Base-by-base conservation (phyloP, 2,113 vertebrate genomes). In the Bufo gargarizans region DNA sequence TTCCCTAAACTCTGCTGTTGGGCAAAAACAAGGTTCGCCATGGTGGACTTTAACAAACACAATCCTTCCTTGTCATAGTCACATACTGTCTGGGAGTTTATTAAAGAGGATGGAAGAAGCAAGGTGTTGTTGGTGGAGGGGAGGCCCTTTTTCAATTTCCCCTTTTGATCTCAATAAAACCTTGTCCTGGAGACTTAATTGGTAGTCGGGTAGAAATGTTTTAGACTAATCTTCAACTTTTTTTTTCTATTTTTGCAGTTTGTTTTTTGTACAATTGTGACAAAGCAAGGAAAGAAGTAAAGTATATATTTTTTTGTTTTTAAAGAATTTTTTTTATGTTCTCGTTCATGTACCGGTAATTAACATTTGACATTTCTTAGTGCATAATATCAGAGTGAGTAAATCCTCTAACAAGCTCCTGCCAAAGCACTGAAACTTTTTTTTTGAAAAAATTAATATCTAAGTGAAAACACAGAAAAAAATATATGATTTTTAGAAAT, bases 401-500 rank as follows among this genome's bases (percentile, higher is more conserved):
- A 55, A 55, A 7, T 55, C 53, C 53, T 55, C 6, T 55, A 55
- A 55, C 53, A 55, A 55, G 53, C 53, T 55, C 33, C 33, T 33
- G 33, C 9, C 53, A 53, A 53, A 53, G 9, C 53, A 53, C 53
- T 53, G 53, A 53, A 53, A 58, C 6, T 13, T 58, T 7, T 11
- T 11, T 61, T 61, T 17, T 19, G 17, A 4, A 19, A 58, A 58
- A 4, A 10, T 69, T 9, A 12, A n/a, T 65, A n/a, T 3, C 65
- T 12, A 69, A 59, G 20, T 13, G 17, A 13, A 80, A 59, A 80
- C 3, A 56, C 22, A 58, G 13, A 3, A 43, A 14, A 22, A 12
- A 59, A 80, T 59, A 43, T 58, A 43, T 33, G 22, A 8, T 80
- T 58, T 80, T 59, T 59, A 16, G 92, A 93, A 95, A 94, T 58